Evolutionary conservation across 2,797 vertebrate genomes (phyloP).

Genomic region (Leptatherina wallacei): DNA sequence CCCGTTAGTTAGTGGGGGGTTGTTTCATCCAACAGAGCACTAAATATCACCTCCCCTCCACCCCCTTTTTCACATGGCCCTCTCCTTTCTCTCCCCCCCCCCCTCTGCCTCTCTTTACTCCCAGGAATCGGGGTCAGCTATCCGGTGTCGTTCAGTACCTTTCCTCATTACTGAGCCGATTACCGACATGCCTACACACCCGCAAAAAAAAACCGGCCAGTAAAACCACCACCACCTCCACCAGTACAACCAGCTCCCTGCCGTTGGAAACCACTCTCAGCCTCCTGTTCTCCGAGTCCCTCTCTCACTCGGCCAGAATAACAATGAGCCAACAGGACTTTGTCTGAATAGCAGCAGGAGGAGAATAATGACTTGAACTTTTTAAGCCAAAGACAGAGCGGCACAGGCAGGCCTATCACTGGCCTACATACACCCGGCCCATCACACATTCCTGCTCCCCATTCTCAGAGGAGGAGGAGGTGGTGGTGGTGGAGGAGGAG

Average conservation of each 20-base stretch:
- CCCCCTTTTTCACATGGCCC: slow-evolving; percentile 77
- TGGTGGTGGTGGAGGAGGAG: slow-evolving; percentile 1
- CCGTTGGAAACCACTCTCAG: slow-evolving; percentile 55
- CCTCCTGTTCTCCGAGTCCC: slow-evolving; percentile 60
- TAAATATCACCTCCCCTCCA: slow-evolving; percentile 81
- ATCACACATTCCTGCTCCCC: slow-evolving; percentile 66
- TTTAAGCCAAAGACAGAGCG: slow-evolving; percentile 70
- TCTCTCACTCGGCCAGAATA: slow-evolving; percentile 83
- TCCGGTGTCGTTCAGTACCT: slow-evolving; percentile 79
- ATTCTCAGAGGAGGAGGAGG: slow-evolving; percentile 48
- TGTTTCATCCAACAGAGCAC: slow-evolving; percentile 81
- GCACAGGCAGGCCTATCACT: slow-evolving; percentile 67
- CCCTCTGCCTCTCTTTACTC: slow-evolving; percentile 60
- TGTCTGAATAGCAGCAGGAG: slow-evolving; percentile 78
- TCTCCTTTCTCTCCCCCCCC: slow-evolving; percentile 29
- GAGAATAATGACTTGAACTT: slow-evolving; percentile 84
- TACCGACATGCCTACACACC: slow-evolving; percentile 72
- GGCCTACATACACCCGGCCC: slow-evolving; percentile 70
- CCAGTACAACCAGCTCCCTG: slow-evolving; percentile 47
- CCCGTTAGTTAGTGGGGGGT: slow-evolving; percentile 79
- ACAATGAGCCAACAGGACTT: slow-evolving; percentile 86
- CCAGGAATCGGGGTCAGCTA: slow-evolving; percentile 79
- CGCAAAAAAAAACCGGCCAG: slow-evolving; percentile 32
- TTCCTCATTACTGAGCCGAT: slow-evolving; percentile 82
- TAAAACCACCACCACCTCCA: slow-evolving; percentile 27